phyloP scores from a whole-genome alignment of 1,140 invertebrate genomes.

The Magallana gigas region DNA sequence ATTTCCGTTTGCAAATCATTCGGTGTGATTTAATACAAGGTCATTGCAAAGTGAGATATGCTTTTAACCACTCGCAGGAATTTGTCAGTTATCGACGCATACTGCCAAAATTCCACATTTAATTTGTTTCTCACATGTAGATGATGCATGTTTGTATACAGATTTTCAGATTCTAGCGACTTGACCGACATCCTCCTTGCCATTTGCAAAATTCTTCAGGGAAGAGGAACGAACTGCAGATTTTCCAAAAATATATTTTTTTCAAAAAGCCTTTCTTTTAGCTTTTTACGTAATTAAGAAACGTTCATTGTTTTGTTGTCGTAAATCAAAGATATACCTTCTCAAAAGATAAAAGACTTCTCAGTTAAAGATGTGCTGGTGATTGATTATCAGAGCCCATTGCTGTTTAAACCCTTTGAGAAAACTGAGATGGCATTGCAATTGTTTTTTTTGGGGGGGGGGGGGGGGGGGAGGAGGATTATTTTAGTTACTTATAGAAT shows the following conservation, averaged over 20 bases:
- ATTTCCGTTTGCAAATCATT: constrained; percentile 2
- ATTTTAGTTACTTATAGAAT: no score
- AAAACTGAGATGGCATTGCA: no score
- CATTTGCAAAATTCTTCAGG: not conserved
- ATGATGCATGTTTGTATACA: constrained; percentile 11
- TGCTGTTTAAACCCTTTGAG: no score
- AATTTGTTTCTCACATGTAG: constrained; percentile 26
- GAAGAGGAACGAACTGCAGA: no score
- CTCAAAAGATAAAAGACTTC: not conserved
- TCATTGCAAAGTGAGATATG: not conserved
- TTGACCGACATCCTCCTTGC: not conserved
- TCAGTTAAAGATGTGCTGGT: not conserved
- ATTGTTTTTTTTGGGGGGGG: no score
- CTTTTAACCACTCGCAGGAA: constrained; percentile 9
- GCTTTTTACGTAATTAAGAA: not conserved
- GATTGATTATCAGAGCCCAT: no score
- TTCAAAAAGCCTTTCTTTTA: not conserved
- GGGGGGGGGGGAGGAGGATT: no score
- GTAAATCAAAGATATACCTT: not conserved
- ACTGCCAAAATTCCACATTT: constrained; percentile 30
- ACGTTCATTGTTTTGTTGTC: not conserved
- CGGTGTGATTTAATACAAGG: constrained; percentile 7
- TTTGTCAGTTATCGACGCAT: constrained; percentile 23
- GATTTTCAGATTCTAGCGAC: not conserved
- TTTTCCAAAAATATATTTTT: no score